Evolutionary conservation across 2,888 invertebrate species (phyloP).

Genomic region (Icerya purchasi): DNA sequence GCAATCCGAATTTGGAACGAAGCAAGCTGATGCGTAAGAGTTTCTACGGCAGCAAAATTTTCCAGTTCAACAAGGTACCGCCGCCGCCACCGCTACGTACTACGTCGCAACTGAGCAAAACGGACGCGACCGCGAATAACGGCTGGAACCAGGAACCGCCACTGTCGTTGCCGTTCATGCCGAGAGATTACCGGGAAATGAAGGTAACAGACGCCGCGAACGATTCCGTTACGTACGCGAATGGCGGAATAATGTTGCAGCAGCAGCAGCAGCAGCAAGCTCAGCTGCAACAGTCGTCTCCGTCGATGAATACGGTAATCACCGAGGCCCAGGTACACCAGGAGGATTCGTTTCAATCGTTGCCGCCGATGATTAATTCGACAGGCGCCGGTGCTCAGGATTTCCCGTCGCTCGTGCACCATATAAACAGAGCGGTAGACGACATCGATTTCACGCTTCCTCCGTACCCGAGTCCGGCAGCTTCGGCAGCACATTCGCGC

Average conservation of each 20-base stretch:
- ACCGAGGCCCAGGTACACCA: conserved; percentile 70
- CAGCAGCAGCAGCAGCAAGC: conserved; percentile 22
- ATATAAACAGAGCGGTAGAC: conserved; percentile 12
- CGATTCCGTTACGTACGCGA: conserved; percentile 28
- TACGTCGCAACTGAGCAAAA: conserved; percentile 58
- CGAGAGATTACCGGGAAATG: background rate
- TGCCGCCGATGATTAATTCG: conserved; percentile 18
- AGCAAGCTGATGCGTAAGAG: conserved; percentile 75
- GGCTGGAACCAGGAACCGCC: background rate
- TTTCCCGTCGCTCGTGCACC: no score
- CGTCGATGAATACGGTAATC: conserved; percentile 35
- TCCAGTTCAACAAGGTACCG: conserved; percentile 63
- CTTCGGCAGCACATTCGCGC: conserved; percentile 55
- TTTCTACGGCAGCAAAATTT: conserved; percentile 63
- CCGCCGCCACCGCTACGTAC: conserved; percentile 67
- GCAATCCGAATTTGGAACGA: conserved; percentile 61
- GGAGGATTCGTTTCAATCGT: conserved; percentile 23
- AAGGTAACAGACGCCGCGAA: background rate
- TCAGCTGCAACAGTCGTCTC: background rate
- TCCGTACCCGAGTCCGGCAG: conserved; percentile 54
- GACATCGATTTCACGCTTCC: conserved; percentile 23
- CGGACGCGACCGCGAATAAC: conserved; percentile 10
- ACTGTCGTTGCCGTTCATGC: background rate
- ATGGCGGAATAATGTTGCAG: conserved; percentile 27
- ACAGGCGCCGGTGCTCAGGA: no score